Evolutionary conservation across 2,113 vertebrate species (phyloP).

Genomic region (Corythornis cristatus): DNA sequence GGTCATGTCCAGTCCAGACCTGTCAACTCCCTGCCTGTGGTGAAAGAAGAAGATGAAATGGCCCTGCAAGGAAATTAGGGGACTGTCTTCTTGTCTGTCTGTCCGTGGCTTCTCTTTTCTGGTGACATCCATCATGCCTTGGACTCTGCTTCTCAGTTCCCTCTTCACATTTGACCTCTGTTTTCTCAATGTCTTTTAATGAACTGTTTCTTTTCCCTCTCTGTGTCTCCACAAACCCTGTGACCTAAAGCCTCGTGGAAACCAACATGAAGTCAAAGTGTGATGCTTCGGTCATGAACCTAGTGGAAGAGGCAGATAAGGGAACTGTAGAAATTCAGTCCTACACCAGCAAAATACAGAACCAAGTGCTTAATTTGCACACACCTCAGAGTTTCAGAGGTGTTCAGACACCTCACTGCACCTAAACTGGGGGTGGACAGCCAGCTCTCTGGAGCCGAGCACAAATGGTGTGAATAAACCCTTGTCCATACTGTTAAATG

Average conservation of each 20-base stretch:
- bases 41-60: constrained; percentile 82
- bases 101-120: not conserved
- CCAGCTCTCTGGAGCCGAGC: not conserved
- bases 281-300: not conserved
- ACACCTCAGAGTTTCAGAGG: not conserved
- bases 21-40: constrained; percentile 72
- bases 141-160: not conserved
- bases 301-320: not conserved
- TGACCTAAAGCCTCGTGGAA: not conserved
- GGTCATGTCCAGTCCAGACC: constrained; percentile 78
- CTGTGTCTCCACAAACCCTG: not conserved
- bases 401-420: not conserved
- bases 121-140: not conserved
- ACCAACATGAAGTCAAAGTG: not conserved
- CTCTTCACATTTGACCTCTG: not conserved
- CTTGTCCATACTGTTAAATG: not conserved
- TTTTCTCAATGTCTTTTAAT: not conserved
- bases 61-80: constrained; percentile 70
- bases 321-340: fast-evolving
- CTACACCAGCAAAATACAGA: not conserved
- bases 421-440: not conserved
- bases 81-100: constrained; percentile 12
- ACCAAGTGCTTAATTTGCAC: not conserved
- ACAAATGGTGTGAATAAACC: not conserved
- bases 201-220: not conserved